These are phyloP conservation scores for Coenonympha glycerion DNA, from an alignment of 2,888 invertebrate genomes.

Conservation along the genomic window DNA sequence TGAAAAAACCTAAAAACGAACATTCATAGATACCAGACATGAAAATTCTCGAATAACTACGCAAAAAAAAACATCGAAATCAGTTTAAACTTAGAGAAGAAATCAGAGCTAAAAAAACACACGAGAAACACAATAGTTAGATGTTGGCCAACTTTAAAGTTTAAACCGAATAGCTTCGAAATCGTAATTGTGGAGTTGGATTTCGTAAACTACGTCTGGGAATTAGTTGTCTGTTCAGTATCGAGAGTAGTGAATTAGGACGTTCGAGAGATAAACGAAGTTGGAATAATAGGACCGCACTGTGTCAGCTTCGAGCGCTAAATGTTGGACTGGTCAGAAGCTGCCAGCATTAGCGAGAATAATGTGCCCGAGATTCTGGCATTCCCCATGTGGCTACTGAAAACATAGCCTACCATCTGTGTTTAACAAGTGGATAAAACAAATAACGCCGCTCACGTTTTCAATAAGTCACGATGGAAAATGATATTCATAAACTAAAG, in stretches of 20 bases:
- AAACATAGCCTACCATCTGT: conserved; percentile 2
- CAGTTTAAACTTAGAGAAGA: conserved; percentile 13
- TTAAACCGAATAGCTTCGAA: conserved; percentile 37
- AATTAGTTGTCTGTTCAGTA: conserved; percentile 37
- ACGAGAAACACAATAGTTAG: conserved; percentile 21
- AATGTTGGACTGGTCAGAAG: conserved; percentile 16
- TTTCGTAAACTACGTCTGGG: conserved; percentile 35
- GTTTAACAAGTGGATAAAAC: not conserved
- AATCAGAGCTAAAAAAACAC: conserved; percentile 23
- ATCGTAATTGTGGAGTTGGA: conserved; percentile 33
- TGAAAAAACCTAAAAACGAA: not conserved
- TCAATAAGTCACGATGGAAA: not conserved
- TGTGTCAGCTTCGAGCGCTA: conserved; percentile 16
- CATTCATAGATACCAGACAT: not conserved
- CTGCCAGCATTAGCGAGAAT: conserved; percentile 19
- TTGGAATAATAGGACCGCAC: conserved; percentile 23
- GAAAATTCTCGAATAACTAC: not conserved
- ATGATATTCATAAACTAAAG: not conserved
- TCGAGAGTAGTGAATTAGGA: conserved; percentile 30
- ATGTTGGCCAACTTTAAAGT: conserved; percentile 32
- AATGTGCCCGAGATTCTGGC: conserved; percentile 15
- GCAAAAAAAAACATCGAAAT: conserved; percentile 5
- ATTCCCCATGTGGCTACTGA: conserved; percentile 19
- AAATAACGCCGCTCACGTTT: not conserved
- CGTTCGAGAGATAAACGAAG: conserved; percentile 24